Base-by-base conservation (phyloP, 2,888 invertebrate species). In the Cinara cedri region DNA sequence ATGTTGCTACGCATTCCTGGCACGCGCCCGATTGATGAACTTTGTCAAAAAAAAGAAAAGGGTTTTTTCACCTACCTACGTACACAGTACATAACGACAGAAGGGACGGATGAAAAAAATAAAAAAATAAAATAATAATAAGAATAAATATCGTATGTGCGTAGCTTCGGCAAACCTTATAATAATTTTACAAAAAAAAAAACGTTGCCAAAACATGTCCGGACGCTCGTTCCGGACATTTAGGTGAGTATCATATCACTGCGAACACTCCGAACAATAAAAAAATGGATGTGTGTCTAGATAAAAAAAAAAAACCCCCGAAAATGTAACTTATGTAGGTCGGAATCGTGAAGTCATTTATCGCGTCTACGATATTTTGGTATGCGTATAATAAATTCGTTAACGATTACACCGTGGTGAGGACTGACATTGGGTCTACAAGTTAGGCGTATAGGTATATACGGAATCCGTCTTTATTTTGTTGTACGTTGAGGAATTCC, bases 31-130 rank as follows among this genome's bases (percentile, higher is more conserved):
- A 72, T 49, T 42, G 62, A 55, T 63, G 62, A 62, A 62, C 60
- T 44, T 51, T 60, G 55, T 74, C 72, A 68, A 49, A 34, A 34
- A 34, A 34, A 34, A 34, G 3, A 34, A 66, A 81, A 63, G 34
- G 71, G 51, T 21, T 71, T 78, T 66, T 51, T 60, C 78, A 78
- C 76, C 65, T 76, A 78, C 76, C 65, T 76, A 76, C 76, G 51
- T n/a, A 21, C 6, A 24, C 11, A 3, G 34, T 26, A 10, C n/a
- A 26, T 54, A 8, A 19, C 57, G 44, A 9, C 51, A 46, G 26
- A 14, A 14, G 68, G 26, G 68, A 63, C 21, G 76, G 10, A 57
- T 21, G 44, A 16, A 14, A 21, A 24, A 44, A 57, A 49, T 46
- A 46, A 66, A 70, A 60, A 26, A n/a, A n/a, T n/a, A n/a, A n/a